Base-by-base conservation (phyloP, 2,888 invertebrate genomes). In the Prosopocoilus inquinatus region DNA sequence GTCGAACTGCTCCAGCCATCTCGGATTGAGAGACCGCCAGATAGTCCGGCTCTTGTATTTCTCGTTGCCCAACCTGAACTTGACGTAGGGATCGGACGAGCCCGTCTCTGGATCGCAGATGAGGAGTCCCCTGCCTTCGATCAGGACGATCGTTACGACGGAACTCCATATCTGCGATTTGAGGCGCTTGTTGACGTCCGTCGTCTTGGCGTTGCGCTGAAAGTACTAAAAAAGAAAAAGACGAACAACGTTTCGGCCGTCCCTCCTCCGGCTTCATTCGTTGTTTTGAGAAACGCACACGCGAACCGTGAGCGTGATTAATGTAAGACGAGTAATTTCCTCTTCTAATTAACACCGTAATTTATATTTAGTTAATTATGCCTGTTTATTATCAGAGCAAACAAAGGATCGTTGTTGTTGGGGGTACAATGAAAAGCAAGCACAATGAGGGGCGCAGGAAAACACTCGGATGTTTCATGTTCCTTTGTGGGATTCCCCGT, bases 121-220 rank as follows among this genome's bases (percentile, higher is more conserved):
- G 2, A 90, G 84, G 55, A 98, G 83, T 74, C 94, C 91, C 79
- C 89, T 92, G 9, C 95, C 97, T 77, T 98, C 96, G 16, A 98
- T 93, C 62, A 99, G 81, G n/a, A 97, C 90, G 66, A 98, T 92
- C 57, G 96, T 98, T 35, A 99, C 96, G 54, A 96, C 94, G 2
- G 94, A 94, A 73, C 92, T 94, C 97, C 97, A 98, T 74, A 96
- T 93, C 79, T 97, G 96, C 28, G 91, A 94, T 78, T 96, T 96
- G 50, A 94, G 79, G 58, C 90, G 82, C 72, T 89, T 87, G 72
- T 90, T 91, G 53, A 90, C 88, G 71, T 94, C 93, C 38, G 87
- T 87, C 61, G 90, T 77, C 72, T 88, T 84, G 60, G 87, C 87
- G 71, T 87, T 90, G 71, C 87, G 87, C 70, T 90, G 84, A 66